Evolutionary conservation across 2,113 vertebrate genomes (phyloP), one percentile per base, ranked within the genome.

Genomic region (Chionis minor): DNA sequence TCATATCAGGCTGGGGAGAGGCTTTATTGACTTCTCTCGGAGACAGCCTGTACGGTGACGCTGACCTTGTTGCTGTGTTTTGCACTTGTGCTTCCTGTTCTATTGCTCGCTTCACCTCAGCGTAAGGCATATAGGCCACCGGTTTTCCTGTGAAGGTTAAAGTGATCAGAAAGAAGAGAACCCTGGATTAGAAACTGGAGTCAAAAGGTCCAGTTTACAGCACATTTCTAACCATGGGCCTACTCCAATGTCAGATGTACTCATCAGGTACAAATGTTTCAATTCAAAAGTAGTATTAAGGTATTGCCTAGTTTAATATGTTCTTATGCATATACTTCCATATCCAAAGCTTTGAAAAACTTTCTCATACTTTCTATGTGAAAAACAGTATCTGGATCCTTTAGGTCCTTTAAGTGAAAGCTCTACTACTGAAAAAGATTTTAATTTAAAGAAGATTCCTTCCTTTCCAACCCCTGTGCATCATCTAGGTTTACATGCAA

Each of bases 41-140:
- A 90, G 99, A 99, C 12, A 99, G 97, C 96, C 99, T 98, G 97
- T 99, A 98, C 2, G 98, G 99, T 33, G 99, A 99, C 58, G 98
- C 98, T 49, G 99, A 98, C 97, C 98, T 98, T 70, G 98, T 97
- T 47, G 96, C 97, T 20, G 96, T 58, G 35, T 92, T 98, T 90
- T 98, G 97, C 94, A 97, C 97, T 94, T 98, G 98, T 58, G 97
- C 97, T 97, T 99, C 99, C 98, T 99, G 98, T 62, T 99, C 99
- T 94, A 99, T 96, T 83, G 97, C 98, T 94, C 98, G 94, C 97
- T 94, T 99, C 96, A 99, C 98, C 90, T 99, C 99, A 94, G 97
- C 95, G 91, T 99, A 99, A 95, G 98, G 97, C 98, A 99, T 98
- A 96, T 98, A 99, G 94, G 98, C 73, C 80, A 98, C 98, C 13